Evolutionary conservation across 1,140 invertebrate species (phyloP).

Genomic region (Lasioglossum albipes): DNA sequence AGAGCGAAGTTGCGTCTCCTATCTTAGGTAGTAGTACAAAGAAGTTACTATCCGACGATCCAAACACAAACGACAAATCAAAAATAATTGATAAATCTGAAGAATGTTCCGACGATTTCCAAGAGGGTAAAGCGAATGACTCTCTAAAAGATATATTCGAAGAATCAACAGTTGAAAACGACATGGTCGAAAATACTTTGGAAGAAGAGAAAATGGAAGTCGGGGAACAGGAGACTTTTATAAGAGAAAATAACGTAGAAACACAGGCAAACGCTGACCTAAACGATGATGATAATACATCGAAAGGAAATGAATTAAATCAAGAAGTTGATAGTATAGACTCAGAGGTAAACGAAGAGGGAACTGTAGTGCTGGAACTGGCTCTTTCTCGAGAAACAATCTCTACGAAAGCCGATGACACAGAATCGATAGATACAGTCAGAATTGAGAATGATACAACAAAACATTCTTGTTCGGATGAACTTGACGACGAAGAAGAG

Average conservation of each 20-base stretch:
- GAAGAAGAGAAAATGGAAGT: background rate
- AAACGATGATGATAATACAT: background rate
- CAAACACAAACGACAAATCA: background rate
- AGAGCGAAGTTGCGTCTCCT: constrained; percentile 9
- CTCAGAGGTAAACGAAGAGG: background rate
- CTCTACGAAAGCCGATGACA: background rate
- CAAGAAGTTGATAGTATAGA: background rate
- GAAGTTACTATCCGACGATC: background rate
- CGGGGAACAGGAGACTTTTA: background rate
- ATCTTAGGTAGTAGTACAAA: background rate
- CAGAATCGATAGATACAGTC: background rate
- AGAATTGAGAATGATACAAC: background rate
- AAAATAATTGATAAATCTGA: background rate
- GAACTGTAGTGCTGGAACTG: background rate
- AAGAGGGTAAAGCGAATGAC: background rate
- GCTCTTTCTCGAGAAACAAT: too few species aligned
- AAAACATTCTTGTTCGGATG: background rate
- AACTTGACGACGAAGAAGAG: background rate
- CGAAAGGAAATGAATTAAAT: background rate
- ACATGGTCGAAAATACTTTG: background rate
- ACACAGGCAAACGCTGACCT: background rate
- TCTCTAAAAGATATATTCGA: constrained; percentile 45
- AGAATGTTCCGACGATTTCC: background rate
- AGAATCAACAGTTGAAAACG: background rate
- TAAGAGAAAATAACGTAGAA: background rate